Conservation (phyloP, 2,113 vertebrate genomes). For the Ia io region DNA sequence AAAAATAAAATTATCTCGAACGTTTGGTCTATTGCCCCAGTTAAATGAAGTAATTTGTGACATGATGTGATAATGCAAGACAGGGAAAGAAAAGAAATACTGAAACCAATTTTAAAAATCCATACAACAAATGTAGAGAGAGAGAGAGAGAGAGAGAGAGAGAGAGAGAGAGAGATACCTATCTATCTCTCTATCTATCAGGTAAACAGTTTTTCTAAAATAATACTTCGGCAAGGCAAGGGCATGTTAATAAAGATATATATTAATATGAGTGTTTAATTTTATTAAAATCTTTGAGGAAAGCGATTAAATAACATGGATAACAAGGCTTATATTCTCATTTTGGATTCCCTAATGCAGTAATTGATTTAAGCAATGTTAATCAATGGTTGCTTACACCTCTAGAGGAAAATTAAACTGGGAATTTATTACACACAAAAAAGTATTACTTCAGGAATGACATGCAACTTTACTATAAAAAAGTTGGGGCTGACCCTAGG, state of each 20-base stretch:
- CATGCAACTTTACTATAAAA: neutral
- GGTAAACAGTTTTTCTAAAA: neutral
- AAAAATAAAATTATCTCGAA: neutral
- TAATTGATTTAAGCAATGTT: neutral
- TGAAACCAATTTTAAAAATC: neutral
- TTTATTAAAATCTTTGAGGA: slow-evolving; percentile 19
- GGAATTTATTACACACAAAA: neutral
- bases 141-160: no score
- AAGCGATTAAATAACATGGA: neutral
- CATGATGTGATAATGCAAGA: neutral
- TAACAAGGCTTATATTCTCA: neutral
- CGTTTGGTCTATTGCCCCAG: neutral
- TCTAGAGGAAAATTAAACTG: neutral
- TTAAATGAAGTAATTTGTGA: neutral
- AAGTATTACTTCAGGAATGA: neutral
- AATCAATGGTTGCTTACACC: neutral
- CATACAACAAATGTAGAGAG: no score
- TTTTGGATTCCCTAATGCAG: neutral
- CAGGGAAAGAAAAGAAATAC: neutral
- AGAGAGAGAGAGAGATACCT: no score
- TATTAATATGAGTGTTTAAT: neutral
- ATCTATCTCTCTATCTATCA: no score
- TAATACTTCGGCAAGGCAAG: neutral
- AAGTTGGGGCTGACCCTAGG: neutral
- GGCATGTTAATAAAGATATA: neutral